Conservation (phyloP, 2,797 vertebrate species). For the Brachyalestes nurse region DNA sequence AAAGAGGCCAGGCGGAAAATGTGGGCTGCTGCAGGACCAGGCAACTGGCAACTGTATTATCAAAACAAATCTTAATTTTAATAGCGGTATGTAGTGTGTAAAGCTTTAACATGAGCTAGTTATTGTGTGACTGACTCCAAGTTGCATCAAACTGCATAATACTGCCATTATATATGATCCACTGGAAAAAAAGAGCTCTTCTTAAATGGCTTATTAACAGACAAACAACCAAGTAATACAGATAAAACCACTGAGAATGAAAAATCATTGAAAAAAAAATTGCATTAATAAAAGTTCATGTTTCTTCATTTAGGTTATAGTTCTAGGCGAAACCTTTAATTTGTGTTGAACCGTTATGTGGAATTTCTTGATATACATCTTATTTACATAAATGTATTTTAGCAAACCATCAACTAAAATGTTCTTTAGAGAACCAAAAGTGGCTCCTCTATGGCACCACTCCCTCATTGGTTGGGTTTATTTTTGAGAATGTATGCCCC, state of each 20-base stretch:
- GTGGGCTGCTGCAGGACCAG: slow-evolving; percentile 35
- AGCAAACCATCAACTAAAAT: not conserved
- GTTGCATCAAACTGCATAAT: not conserved
- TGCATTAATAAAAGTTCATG: not conserved
- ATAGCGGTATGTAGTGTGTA: not conserved
- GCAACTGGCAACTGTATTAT: slow-evolving; percentile 47
- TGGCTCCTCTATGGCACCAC: not conserved
- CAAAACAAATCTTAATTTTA: slow-evolving; percentile 45
- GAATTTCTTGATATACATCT: not conserved
- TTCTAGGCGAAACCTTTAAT: not conserved
- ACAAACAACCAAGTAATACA: too few species aligned
- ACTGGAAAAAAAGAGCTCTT: not conserved
- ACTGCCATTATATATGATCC: not conserved
- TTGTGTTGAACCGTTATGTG: not conserved
- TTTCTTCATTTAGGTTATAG: not conserved
- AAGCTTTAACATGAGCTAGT: not conserved
- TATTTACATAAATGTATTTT: not conserved
- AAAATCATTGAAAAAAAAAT: not conserved
- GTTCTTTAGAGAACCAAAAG: not conserved
- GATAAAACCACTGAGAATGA: too few species aligned
- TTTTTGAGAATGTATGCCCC: not conserved
- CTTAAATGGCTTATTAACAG: too few species aligned
- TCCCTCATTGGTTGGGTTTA: not conserved
- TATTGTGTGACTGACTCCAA: not conserved
- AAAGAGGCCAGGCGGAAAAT: slow-evolving; percentile 62